Percentiles rank a stretch among this genome's conserved stretches.
Conservation (phyloP, 1,140 invertebrate species). For the Drosophila melanica region DNA sequence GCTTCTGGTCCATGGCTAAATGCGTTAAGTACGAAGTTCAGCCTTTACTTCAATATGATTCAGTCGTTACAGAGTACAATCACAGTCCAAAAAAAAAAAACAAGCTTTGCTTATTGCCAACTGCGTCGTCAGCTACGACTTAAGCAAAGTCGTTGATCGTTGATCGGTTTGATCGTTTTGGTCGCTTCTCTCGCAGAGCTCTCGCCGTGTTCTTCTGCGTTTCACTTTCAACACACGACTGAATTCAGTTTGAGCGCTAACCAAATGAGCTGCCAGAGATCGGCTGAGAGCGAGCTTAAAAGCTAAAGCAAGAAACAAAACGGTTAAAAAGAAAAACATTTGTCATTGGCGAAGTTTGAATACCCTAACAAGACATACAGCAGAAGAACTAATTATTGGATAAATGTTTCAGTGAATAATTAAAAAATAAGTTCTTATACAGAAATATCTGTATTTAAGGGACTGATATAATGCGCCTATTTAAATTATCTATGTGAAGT, state of each 20-base stretch:
- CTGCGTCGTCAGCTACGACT: slow-evolving; percentile 5
- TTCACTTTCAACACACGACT: slow-evolving; percentile 59
- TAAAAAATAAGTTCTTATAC: too few relatives aligned
- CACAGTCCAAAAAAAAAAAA: slow-evolving; percentile 32
- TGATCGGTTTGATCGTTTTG: not conserved
- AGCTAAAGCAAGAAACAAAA: slow-evolving; percentile 33
- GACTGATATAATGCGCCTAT: too few relatives aligned
- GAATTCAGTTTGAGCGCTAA: slow-evolving; percentile 24
- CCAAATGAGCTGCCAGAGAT: slow-evolving; percentile 28
- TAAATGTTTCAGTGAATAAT: too few relatives aligned
- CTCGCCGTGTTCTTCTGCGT: slow-evolving; percentile 27
- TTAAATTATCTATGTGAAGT: too few relatives aligned
- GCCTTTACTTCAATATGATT: slow-evolving; percentile 29
- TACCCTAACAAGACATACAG: too few relatives aligned
- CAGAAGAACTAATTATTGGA: too few relatives aligned
- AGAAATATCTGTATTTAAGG: too few relatives aligned
- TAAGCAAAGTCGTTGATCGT: slow-evolving; percentile 15
- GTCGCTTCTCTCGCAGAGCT: not conserved
- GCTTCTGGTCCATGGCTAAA: slow-evolving; percentile 74
- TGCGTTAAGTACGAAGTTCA: slow-evolving; percentile 57
- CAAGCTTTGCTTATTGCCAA: slow-evolving; percentile 56
- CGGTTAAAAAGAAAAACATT: not conserved
- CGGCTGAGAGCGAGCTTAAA: slow-evolving; percentile 55
- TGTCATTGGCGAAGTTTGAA: too few relatives aligned
- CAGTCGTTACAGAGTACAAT: slow-evolving; percentile 25